A percentile compares a stretch with the other conserved stretches of the same genome.
Conservation (phyloP, 1,140 invertebrate genomes). For the Caerostris extrusa region DNA sequence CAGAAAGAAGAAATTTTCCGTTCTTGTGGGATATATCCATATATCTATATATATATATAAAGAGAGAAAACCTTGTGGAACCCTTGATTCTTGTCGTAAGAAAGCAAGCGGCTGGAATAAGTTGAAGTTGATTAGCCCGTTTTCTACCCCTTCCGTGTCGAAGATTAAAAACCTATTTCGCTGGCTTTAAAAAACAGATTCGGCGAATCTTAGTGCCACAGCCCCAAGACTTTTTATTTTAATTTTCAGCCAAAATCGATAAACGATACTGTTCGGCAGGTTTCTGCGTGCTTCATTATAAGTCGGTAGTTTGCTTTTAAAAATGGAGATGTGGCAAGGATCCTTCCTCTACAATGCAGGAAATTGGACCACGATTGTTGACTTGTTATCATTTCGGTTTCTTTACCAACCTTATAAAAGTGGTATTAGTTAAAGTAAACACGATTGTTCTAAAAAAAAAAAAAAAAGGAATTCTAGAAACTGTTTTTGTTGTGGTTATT, state of each 20-base stretch:
- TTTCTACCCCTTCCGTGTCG: conserved; percentile 8
- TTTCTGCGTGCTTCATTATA: conserved; percentile 67
- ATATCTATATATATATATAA: conserved; percentile 10
- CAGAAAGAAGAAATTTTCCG: conserved; percentile 67
- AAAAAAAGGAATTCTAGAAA: background rate
- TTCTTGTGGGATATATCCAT: background rate
- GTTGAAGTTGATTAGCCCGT: conserved; percentile 76
- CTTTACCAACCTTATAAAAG: background rate
- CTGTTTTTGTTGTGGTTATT: background rate
- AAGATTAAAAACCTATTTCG: conserved; percentile 75
- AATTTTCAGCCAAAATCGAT: conserved; percentile 71
- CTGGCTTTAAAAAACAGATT: conserved; percentile 71
- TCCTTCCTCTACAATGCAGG: background rate
- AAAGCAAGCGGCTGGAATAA: conserved; percentile 51
- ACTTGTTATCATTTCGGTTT: background rate
- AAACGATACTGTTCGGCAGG: conserved; percentile 66
- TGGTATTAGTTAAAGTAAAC: background rate
- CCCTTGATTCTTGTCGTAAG: conserved; percentile 69
- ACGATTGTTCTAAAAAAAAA: background rate
- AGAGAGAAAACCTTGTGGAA: conserved; percentile 55
- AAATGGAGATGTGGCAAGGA: conserved; percentile 44
- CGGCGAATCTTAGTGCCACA: conserved; percentile 46
- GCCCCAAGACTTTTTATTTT: conserved; percentile 65
- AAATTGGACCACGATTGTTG: conserved; percentile 1
- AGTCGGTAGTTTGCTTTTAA: conserved; percentile 62